These are phyloP conservation scores for Patiria pectinifera DNA, from an alignment of 53 echinoderm and acorn worm genomes.

Conservation along the genomic window DNA sequence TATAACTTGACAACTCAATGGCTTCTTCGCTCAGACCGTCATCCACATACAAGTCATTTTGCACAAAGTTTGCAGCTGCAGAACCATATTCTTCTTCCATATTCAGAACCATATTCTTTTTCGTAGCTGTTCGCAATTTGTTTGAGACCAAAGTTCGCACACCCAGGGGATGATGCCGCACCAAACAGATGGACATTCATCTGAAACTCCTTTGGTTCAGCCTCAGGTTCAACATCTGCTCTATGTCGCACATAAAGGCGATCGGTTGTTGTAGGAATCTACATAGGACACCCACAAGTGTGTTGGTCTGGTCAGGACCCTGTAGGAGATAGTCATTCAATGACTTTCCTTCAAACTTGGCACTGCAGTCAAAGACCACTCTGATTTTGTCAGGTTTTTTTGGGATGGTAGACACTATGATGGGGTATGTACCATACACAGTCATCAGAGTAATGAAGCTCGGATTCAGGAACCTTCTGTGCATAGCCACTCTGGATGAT, in stretches of 20 bases:
- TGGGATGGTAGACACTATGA: constrained; percentile 58
- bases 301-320: constrained; percentile 8
- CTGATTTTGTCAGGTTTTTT: not conserved
- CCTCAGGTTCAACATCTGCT: not conserved
- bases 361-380: constrained; percentile 43
- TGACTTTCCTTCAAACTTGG: constrained; percentile 44
- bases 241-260: constrained; percentile 55
- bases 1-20: not conserved
- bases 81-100: no score
- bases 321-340: constrained; percentile 51
- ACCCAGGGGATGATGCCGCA: constrained; percentile 68
- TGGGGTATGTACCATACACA: constrained; percentile 71
- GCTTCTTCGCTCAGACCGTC: constrained; percentile 63
- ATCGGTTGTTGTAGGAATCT: constrained; percentile 62
- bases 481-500: constrained; percentile 60
- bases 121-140: constrained; percentile 54
- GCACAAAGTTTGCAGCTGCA: constrained; percentile 62
- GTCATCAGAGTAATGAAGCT: not conserved
- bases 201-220: constrained; percentile 20
- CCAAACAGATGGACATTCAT: constrained; percentile 80
- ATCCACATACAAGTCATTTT: constrained; percentile 74
- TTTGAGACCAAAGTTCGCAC: constrained; percentile 69
- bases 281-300: constrained; percentile 6
- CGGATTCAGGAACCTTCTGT: constrained; percentile 56
- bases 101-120: not conserved